Conservation (phyloP, 2,888 invertebrate species). For the Zygaena filipendulae region DNA sequence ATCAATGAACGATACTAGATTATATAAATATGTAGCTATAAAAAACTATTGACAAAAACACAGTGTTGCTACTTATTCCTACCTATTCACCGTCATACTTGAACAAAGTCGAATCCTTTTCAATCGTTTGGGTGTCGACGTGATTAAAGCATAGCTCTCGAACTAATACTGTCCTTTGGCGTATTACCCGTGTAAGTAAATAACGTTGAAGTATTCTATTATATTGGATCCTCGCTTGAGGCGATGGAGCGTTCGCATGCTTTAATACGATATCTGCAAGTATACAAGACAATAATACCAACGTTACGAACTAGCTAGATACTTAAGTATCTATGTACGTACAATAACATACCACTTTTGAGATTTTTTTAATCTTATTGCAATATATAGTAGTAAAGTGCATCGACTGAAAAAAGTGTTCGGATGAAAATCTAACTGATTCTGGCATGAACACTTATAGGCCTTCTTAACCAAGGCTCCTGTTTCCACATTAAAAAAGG, state of each 20-base stretch:
- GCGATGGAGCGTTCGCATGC: slow-evolving; percentile 47
- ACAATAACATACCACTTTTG: too few relatives aligned
- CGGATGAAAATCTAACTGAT: too few relatives aligned
- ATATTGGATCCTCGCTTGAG: slow-evolving; percentile 61
- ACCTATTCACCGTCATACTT: too few relatives aligned
- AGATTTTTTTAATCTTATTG: too few relatives aligned
- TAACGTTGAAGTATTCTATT: slow-evolving; percentile 66
- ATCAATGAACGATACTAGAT: too few relatives aligned
- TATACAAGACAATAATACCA: slow-evolving; percentile 64
- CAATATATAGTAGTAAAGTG: too few relatives aligned
- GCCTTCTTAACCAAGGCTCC: too few relatives aligned
- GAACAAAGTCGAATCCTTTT: not conserved
- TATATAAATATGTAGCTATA: not conserved
- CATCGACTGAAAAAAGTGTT: too few relatives aligned
- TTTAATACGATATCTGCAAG: slow-evolving; percentile 22
- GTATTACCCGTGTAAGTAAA: slow-evolving; percentile 58
- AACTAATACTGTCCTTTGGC: slow-evolving; percentile 53
- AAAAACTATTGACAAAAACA: not conserved
- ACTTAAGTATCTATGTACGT: too few relatives aligned
- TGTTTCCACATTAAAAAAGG: too few relatives aligned
- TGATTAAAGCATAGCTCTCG: slow-evolving; percentile 38
- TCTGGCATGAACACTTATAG: too few relatives aligned
- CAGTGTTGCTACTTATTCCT: not conserved
- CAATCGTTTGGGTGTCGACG: slow-evolving; percentile 24
- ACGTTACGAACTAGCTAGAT: too few relatives aligned